phyloP scores from a whole-genome alignment of 2,888 invertebrate genomes.

The Standfussiana lucernea region DNA sequence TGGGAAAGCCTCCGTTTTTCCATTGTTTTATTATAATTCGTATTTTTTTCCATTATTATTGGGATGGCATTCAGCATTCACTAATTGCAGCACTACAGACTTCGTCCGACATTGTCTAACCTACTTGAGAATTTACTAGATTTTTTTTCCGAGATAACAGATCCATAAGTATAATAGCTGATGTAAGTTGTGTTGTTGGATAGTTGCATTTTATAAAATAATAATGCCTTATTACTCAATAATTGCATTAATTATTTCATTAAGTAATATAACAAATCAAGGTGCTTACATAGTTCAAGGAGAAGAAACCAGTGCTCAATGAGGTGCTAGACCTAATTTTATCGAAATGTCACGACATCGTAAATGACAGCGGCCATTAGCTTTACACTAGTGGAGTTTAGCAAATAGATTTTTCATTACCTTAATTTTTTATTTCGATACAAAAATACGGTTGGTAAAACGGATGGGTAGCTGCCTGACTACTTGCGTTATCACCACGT shows the following conservation, averaged over 20 bases:
- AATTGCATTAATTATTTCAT: constrained; percentile 11
- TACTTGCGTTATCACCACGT: background rate
- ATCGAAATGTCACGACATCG: constrained; percentile 6
- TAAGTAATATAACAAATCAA: constrained; percentile 18
- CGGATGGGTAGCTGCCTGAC: background rate
- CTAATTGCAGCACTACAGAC: too few species aligned
- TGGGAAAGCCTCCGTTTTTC: background rate
- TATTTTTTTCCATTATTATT: too few species aligned
- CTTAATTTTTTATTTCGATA: background rate
- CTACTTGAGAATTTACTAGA: background rate
- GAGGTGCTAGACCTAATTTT: background rate
- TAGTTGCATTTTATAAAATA: background rate
- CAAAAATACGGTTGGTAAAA: background rate
- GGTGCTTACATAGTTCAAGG: background rate
- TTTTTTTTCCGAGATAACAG: background rate
- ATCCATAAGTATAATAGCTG: background rate
- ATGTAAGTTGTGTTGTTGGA: too few species aligned
- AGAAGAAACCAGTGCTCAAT: background rate
- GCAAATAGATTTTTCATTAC: constrained; percentile 4
- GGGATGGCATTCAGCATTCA: too few species aligned
- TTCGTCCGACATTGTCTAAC: too few species aligned
- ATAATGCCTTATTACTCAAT: background rate
- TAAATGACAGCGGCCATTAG: background rate
- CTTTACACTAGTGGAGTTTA: background rate
- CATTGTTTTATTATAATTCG: background rate